Base-by-base conservation (phyloP, 1,140 invertebrate species). In the Apis laboriosa region DNA sequence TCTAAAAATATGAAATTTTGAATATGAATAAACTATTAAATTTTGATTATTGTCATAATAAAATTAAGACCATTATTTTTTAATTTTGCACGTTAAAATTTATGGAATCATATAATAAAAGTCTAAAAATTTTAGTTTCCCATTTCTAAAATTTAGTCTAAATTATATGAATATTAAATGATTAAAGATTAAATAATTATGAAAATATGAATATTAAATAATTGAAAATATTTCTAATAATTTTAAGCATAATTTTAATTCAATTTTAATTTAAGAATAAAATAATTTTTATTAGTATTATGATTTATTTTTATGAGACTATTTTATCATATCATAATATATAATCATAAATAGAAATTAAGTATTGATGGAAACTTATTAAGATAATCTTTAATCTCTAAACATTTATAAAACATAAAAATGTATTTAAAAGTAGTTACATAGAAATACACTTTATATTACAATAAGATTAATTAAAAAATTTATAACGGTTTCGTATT, bases 371-470 rank as follows among this genome's bases (percentile, higher is more conserved):
- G 9, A 49, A 63, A 53, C 17, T 66, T 80, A 21, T 56, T 11
- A 15, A 24, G 0, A 19, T 73, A 28, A 73, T 73, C 55, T 12
- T n/a, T n/a, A n/a, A n/a, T n/a, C n/a, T n/a, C n/a, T 34, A 21
- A 1, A 19, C 34, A 58, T 43, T 0, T 43, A 43, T 64, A 68
- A 78, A 67, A 28, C 2, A 28, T 49, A 56, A 75, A 58, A 80
- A 28, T 74, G 21, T 34, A 28, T 34, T 60, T 64, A 13, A 12
- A 61, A 19, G 66, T 12, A 78, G 34, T 71, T 55, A 28, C n/a
- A 67, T 83, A 68, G 17, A 70, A 72, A 67, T 72, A 49, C 58
- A 68, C 24, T 43, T 63, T 70, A 60, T 61, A 49, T 13, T 28
- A 34, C 17, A 24, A 15, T 15, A 79, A 49, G 19, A 49, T 72